A percentile compares a stretch with the other conserved stretches of the same genome.
phyloP scores from a whole-genome alignment of 2,888 invertebrate genomes.

The Tribolium freemani region DNA sequence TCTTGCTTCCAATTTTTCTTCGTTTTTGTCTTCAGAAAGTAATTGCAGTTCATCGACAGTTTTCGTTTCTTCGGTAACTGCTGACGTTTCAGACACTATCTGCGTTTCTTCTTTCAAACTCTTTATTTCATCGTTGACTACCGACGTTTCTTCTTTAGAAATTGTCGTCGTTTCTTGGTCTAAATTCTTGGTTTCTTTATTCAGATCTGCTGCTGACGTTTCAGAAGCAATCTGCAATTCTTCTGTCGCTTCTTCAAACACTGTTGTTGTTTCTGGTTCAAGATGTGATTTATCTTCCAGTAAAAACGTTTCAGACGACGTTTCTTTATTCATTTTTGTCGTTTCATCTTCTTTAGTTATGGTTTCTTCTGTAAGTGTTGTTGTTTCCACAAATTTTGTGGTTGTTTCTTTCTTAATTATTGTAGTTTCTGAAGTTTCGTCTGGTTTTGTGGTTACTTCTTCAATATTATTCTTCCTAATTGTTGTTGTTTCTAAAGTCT shows the following conservation, averaged over 20 bases:
- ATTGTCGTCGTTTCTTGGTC: neutral
- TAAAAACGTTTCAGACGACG: too few relatives aligned
- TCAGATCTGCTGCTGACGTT: neutral
- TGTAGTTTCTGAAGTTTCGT: too few relatives aligned
- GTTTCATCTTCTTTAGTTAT: too few relatives aligned
- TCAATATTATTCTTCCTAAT: too few relatives aligned
- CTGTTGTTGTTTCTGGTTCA: neutral
- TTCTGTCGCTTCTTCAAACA: neutral
- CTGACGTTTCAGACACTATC: neutral
- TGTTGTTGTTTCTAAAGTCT: too few relatives aligned
- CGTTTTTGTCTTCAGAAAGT: neutral
- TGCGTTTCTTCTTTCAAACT: neutral
- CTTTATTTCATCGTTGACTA: neutral
- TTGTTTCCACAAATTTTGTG: too few relatives aligned
- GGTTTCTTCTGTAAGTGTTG: too few relatives aligned
- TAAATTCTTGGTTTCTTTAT: neutral
- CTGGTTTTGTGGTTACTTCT: too few relatives aligned
- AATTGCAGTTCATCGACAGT: neutral
- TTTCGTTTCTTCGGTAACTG: neutral
- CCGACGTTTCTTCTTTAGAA: neutral
- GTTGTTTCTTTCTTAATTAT: too few relatives aligned
- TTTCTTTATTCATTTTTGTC: too few relatives aligned
- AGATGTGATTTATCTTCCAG: too few relatives aligned
- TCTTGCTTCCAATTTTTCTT: neutral
- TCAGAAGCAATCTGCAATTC: neutral